These are phyloP conservation scores for Himalopsyche anomala DNA, from an alignment of 2,888 invertebrate genomes.

Conservation along the genomic window DNA sequence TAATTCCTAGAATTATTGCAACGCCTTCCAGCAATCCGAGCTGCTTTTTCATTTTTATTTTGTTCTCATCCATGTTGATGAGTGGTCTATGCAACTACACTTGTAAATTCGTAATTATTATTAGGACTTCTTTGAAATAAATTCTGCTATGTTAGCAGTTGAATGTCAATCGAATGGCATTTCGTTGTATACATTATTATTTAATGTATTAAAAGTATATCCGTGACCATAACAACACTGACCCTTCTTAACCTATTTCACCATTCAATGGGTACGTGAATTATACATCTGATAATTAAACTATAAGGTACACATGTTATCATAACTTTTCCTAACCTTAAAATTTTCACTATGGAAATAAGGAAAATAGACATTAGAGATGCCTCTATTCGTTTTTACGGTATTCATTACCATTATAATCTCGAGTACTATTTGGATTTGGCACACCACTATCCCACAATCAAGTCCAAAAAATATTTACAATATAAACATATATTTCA, in stretches of 20 bases:
- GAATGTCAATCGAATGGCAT: slow-evolving; percentile 18
- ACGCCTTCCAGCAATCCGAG: slow-evolving; percentile 94
- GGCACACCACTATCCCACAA: too few relatives aligned
- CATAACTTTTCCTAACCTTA: slow-evolving; percentile 9
- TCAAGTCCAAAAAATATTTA: too few relatives aligned
- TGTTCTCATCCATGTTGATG: slow-evolving; percentile 70
- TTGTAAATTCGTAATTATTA: neutral
- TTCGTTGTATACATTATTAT: neutral
- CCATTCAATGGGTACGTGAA: neutral
- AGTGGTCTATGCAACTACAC: neutral
- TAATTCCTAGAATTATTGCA: slow-evolving; percentile 95
- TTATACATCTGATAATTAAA: neutral
- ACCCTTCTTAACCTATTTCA: slow-evolving; percentile 16
- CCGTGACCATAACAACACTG: neutral
- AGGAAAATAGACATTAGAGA: neutral
- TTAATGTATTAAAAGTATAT: neutral
- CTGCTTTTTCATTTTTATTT: slow-evolving; percentile 90
- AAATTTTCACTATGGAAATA: neutral
- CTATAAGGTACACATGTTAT: neutral
- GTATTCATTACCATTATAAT: too few relatives aligned
- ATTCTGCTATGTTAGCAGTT: neutral
- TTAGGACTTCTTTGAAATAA: neutral
- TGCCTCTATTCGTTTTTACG: neutral
- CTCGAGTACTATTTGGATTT: too few relatives aligned
- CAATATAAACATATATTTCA: too few relatives aligned